These are phyloP conservation scores for Parnassius glacialis DNA, from an alignment of 2,888 invertebrate genomes.

Conservation along the genomic window DNA sequence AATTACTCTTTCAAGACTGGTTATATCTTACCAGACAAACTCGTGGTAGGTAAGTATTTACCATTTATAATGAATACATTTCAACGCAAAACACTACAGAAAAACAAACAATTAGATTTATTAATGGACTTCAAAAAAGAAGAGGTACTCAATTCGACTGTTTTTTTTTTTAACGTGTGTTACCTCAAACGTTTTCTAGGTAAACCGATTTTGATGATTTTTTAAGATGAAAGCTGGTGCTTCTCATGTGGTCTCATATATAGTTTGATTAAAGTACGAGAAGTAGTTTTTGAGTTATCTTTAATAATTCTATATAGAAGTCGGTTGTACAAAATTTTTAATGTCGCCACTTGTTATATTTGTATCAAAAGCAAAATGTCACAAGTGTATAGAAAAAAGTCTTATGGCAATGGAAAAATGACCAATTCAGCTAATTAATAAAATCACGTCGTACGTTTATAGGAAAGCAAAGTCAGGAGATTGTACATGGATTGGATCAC, in stretches of 20 bases:
- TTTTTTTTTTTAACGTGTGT: too few species aligned
- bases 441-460: slow-evolving; percentile 31
- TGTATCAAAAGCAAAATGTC: slow-evolving; percentile 17
- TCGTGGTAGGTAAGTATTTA: neutral
- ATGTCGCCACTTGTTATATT: slow-evolving; percentile 17
- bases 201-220: too few species aligned
- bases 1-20: slow-evolving; percentile 1
- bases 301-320: too few species aligned
- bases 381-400: slow-evolving; percentile 10
- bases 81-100: neutral
- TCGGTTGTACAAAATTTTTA: too few species aligned
- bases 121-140: slow-evolving; percentile 8
- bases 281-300: too few species aligned
- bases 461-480: slow-evolving; percentile 15
- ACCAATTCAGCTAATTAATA: slow-evolving; percentile 28
- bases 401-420: slow-evolving; percentile 17
- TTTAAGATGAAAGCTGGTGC: too few species aligned
- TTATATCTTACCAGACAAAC: neutral
- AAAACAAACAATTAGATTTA: neutral
- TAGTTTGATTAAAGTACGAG: too few species aligned
- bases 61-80: neutral
- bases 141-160: too few species aligned
- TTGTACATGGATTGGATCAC: slow-evolving; percentile 20
- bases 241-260: too few species aligned
- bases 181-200: too few species aligned